Conservation (phyloP, 2,888 invertebrate species). For the Abrostola tripartita region DNA sequence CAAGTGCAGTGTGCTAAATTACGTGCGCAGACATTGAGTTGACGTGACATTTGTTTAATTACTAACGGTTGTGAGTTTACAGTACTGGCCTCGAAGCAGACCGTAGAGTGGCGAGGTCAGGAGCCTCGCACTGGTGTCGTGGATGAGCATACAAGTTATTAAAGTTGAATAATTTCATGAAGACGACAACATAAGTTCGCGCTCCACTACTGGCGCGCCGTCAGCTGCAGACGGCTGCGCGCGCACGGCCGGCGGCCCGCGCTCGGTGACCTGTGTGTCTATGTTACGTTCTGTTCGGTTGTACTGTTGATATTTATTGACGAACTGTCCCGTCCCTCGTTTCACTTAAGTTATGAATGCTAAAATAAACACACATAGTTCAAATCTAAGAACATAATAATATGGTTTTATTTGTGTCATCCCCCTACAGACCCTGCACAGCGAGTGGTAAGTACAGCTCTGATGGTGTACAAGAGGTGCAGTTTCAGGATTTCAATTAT, state of each 20-base stretch:
- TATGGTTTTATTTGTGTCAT: conserved; percentile 50
- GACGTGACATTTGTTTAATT: neutral
- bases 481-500: too few relatives aligned
- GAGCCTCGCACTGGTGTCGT: neutral
- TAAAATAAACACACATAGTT: conserved; percentile 76
- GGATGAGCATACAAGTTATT: neutral
- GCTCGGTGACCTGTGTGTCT: conserved; percentile 9
- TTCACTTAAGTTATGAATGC: conserved; percentile 78
- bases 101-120: neutral
- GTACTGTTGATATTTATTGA: conserved; percentile 62
- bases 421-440: neutral
- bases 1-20: neutral
- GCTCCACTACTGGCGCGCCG: neutral
- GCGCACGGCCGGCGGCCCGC: conserved; percentile 6
- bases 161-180: neutral
- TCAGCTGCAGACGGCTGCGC: neutral
- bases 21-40: conserved; percentile 6
- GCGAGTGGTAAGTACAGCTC: too few relatives aligned
- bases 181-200: neutral
- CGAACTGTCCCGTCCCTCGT: conserved; percentile 85
- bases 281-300: conserved; percentile 38
- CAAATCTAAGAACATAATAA: conserved; percentile 58
- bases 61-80: conserved; percentile 37
- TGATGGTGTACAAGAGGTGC: too few relatives aligned
- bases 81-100: conserved; percentile 7